Conservation (phyloP, 2,888 invertebrate genomes). For the Drosophila leonis region DNA sequence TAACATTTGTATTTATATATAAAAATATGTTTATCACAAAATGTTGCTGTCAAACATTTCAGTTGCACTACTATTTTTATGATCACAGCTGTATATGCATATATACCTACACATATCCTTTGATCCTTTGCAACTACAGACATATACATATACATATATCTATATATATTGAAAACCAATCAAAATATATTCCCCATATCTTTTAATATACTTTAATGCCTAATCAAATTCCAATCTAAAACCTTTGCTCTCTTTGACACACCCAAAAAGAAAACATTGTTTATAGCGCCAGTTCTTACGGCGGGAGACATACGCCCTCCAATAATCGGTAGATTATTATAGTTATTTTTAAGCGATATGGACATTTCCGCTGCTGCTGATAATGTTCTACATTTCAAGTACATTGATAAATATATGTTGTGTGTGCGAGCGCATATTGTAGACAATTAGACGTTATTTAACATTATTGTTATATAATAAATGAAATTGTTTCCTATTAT, state of each 20-base stretch:
- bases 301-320: slow-evolving; percentile 6
- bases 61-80: too few species aligned
- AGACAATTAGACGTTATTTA: background rate
- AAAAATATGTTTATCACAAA: too few species aligned
- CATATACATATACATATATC: background rate
- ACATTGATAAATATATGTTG: slow-evolving; percentile 12
- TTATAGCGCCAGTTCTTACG: background rate
- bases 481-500: background rate
- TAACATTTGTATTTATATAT: too few species aligned
- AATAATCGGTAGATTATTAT: slow-evolving; percentile 54
- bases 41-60: too few species aligned
- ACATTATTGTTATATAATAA: background rate
- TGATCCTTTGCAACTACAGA: background rate
- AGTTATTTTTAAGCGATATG: slow-evolving; percentile 51
- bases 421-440: background rate
- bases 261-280: background rate
- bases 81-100: too few species aligned
- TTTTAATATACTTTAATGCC: background rate
- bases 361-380: slow-evolving; percentile 63
- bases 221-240: background rate
- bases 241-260: slow-evolving; percentile 2
- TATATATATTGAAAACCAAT: background rate
- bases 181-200: background rate
- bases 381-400: slow-evolving; percentile 34
- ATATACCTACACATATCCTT: too few species aligned